A percentile compares a stretch with the other conserved stretches of the same genome.
Conservation (phyloP, 2,888 invertebrate genomes). For the Sphaerophoria rueppellii region DNA sequence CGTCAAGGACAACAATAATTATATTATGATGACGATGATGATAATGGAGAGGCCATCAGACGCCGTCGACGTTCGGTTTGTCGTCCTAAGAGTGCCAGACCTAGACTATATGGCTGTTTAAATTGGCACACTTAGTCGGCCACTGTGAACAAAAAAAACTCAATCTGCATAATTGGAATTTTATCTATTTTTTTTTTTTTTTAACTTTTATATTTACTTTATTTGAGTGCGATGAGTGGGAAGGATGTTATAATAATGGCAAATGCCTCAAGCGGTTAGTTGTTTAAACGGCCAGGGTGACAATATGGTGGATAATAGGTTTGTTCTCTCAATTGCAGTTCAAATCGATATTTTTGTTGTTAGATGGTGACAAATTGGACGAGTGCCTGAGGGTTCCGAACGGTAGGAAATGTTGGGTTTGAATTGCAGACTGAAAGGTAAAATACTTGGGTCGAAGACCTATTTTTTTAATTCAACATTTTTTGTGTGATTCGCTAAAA, state of each 20-base stretch:
- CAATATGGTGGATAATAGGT: constrained; percentile 1
- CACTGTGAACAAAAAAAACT: not conserved
- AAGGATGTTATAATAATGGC: not conserved
- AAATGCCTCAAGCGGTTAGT: not conserved
- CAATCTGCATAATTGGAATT: constrained; percentile 65
- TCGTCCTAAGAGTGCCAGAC: constrained; percentile 18
- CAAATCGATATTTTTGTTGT: constrained; percentile 53
- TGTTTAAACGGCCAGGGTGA: not conserved
- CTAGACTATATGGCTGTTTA: constrained; percentile 12
- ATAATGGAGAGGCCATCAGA: constrained; percentile 10
- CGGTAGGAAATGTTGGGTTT: too few species aligned
- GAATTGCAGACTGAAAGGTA: too few species aligned
- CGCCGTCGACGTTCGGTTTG: not conserved
- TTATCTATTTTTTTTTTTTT: constrained; percentile 31
- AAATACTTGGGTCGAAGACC: too few species aligned
- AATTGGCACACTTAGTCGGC: constrained; percentile 25
- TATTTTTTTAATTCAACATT: too few species aligned
- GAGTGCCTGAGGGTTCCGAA: too few species aligned
- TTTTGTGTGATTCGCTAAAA: too few species aligned
- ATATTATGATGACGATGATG: constrained; percentile 39
- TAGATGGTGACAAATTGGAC: too few species aligned
- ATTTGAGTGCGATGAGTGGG: constrained; percentile 22
- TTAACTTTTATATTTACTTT: not conserved
- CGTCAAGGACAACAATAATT: constrained; percentile 50
- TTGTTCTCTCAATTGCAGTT: constrained; percentile 27